Evolutionary conservation across 1,140 invertebrate species (phyloP).

Genomic region (Brachionus angularis): DNA sequence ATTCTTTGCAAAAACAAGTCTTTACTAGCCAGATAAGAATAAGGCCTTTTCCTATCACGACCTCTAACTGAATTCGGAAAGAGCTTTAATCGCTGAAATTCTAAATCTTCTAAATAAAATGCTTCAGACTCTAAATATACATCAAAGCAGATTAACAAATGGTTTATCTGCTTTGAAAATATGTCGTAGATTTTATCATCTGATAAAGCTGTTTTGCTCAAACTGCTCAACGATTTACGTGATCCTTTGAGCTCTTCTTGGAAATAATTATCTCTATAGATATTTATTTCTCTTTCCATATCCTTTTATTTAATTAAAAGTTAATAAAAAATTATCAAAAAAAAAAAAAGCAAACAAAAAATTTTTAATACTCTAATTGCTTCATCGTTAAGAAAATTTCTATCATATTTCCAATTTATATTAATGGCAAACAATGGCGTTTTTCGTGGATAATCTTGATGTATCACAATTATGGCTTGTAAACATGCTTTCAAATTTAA

Average conservation of each 20-base stretch:
- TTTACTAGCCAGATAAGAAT: slow-evolving; percentile 19
- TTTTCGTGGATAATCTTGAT: slow-evolving; percentile 73
- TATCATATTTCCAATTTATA: slow-evolving; percentile 65
- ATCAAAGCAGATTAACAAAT: slow-evolving; percentile 76
- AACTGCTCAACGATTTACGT: too few relatives aligned
- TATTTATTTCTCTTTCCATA: slow-evolving; percentile 39
- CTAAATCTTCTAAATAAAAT: slow-evolving; percentile 53
- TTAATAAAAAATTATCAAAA: too few relatives aligned
- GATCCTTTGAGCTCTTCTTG: too few relatives aligned
- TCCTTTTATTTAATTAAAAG: slow-evolving; percentile 6
- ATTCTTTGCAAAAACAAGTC: slow-evolving; percentile 37
- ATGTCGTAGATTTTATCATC: slow-evolving; percentile 58
- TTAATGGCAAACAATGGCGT: slow-evolving; percentile 70
- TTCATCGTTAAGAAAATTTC: slow-evolving; percentile 65
- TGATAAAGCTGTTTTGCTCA: slow-evolving; percentile 45
- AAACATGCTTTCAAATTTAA: slow-evolving; percentile 64
- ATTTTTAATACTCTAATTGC: slow-evolving; percentile 64
- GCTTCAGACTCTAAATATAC: slow-evolving; percentile 74
- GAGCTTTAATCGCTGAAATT: slow-evolving; percentile 73
- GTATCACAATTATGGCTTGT: slow-evolving; percentile 70
- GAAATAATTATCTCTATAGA: slow-evolving; percentile 23
- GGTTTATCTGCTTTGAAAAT: slow-evolving; percentile 71
- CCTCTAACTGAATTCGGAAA: slow-evolving; percentile 66
- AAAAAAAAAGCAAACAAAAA: slow-evolving; percentile 19
- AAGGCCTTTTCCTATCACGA: slow-evolving; percentile 29